Conservation (phyloP, 2,888 invertebrate genomes). For the Pristionchus mayeri region DNA sequence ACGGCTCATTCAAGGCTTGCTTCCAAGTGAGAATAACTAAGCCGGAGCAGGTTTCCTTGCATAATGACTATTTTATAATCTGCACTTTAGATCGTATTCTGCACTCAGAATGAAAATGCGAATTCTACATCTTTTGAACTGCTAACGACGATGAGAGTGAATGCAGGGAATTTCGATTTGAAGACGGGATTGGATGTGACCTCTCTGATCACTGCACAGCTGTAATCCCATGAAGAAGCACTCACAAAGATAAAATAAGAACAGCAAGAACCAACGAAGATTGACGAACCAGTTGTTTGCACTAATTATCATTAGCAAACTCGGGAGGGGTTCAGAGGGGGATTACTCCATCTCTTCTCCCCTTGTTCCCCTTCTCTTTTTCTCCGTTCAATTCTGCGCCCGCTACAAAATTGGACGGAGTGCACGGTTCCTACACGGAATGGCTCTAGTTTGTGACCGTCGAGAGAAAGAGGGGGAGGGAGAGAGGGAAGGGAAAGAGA, state of each 20-base stretch:
- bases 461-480: not conserved
- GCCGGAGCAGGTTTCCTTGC: not conserved
- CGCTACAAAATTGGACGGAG: not conserved
- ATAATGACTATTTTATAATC: not conserved
- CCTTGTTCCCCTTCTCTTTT: not conserved
- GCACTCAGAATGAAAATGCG: not conserved
- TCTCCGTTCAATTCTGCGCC: not conserved
- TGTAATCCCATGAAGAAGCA: not conserved
- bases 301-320: slow-evolving; percentile 34
- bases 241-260: not conserved
- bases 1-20: not conserved
- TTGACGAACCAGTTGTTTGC: not conserved
- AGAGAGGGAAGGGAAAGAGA: not conserved
- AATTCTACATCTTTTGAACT: not conserved
- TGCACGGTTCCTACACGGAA: slow-evolving; percentile 13
- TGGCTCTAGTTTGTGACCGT: slow-evolving; percentile 12
- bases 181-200: not conserved
- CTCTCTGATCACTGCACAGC: not conserved
- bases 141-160: not conserved
- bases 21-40: not conserved
- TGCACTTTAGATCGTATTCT: not conserved
- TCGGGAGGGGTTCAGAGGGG: not conserved
- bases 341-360: not conserved
- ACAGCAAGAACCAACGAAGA: slow-evolving; percentile 14
- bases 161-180: not conserved